Evolutionary conservation across 2,888 invertebrate species (phyloP).

Genomic region (Gryllus longicercus): DNA sequence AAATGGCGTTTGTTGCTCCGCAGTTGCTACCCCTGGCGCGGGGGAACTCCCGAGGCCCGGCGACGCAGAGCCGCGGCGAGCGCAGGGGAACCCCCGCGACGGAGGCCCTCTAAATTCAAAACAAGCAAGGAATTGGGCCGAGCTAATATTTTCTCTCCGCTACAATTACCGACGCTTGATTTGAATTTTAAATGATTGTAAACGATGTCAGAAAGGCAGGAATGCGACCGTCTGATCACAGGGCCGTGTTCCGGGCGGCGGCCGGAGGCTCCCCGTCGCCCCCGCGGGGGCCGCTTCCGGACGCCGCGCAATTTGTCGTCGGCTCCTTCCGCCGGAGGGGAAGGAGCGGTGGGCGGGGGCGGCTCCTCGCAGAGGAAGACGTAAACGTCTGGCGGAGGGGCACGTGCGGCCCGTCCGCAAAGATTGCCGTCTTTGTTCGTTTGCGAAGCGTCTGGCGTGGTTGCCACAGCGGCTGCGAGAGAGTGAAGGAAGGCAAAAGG

Average conservation of each 20-base stretch:
- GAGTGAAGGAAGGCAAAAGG: no score
- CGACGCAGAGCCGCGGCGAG: no score
- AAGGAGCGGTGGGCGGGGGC: not conserved
- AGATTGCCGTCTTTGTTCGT: no score
- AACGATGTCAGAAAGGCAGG: conserved; percentile 17
- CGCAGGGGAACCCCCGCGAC: not conserved
- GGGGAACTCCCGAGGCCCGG: no score
- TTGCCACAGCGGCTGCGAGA: no score
- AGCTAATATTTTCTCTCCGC: not conserved
- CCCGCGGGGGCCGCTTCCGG: not conserved
- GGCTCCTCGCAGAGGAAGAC: not conserved
- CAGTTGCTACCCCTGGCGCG: no score
- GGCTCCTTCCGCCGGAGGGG: not conserved
- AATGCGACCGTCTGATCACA: not conserved
- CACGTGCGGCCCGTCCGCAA: no score
- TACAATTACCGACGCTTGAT: conserved; percentile 4
- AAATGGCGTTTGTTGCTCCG: no score
- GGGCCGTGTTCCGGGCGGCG: not conserved
- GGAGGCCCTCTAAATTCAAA: not conserved
- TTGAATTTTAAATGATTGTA: conserved; percentile 11
- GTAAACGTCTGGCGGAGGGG: no score
- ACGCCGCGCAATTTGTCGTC: not conserved
- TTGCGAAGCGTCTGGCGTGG: no score
- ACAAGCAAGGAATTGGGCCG: conserved; percentile 8
- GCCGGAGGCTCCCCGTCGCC: not conserved